phyloP scores from a whole-genome alignment of 2,797 vertebrate species.

The Anabacerthia variegaticeps region DNA sequence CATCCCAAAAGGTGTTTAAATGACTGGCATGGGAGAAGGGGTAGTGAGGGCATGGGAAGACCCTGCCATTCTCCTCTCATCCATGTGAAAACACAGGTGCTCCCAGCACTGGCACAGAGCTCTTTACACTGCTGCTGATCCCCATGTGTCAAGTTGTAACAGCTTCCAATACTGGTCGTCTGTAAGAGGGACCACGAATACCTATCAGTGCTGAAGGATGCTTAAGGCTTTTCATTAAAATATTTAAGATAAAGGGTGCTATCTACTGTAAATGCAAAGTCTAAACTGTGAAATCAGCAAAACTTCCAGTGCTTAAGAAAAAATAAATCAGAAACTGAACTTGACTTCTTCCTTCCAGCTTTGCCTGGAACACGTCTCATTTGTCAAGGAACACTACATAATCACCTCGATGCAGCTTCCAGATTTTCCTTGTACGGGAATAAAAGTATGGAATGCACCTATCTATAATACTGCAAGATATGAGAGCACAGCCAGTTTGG shows the following conservation, averaged over 20 bases:
- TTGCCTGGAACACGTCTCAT: not conserved
- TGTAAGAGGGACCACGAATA: not conserved
- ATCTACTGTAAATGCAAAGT: not conserved
- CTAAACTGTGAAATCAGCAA: not conserved
- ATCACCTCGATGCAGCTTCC: not conserved
- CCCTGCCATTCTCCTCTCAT: not conserved
- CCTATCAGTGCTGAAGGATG: not conserved
- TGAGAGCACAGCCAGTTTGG: conserved; percentile 55
- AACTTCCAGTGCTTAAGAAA: not conserved
- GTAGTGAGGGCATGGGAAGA: not conserved
- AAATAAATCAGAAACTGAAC: not conserved
- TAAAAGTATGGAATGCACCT: not conserved
- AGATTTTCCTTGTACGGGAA: not conserved
- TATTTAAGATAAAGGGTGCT: not conserved
- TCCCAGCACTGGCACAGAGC: not conserved
- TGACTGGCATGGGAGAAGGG: not conserved
- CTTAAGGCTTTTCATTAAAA: not conserved
- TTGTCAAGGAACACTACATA: not conserved
- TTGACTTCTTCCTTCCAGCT: not conserved
- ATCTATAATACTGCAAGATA: conserved; percentile 38
- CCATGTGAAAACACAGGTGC: rapidly evolving
- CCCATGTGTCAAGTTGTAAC: not conserved
- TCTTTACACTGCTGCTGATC: not conserved
- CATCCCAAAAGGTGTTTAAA: not conserved
- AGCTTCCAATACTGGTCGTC: not conserved